Evolutionary conservation across 1,140 invertebrate species (phyloP), one percentile per base, ranked within the genome.

Genomic region (Diorhabda elongata): DNA sequence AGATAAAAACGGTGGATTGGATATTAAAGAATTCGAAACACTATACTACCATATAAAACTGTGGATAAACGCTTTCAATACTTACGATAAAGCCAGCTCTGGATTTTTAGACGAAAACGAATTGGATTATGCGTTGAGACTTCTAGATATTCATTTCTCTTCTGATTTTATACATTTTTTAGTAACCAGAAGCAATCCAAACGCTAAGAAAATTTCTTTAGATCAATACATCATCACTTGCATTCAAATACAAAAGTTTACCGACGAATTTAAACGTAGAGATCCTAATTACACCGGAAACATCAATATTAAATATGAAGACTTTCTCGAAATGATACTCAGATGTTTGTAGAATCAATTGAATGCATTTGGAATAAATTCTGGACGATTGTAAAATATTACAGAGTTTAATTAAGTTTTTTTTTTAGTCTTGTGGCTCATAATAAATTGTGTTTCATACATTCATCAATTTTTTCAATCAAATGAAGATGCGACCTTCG

Each of bases 191-290:
- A 71, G 65, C 42, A 76, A 79, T 64, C 75, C 74, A 1, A 71
- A 72, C 43, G 73, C 74, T 6, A 78, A 74, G 42, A 77, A 74
- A 58, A 78, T 80, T 44, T 73, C 75, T 44, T 58, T 80, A 70
- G 77, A 79, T 64, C 77, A 80, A 67, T 79, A 76, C 69, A 74
- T 80, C 45, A 74, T 80, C 6, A 78, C 74, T 6, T 80, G 77
- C 58, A 77, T 80, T 5, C 77, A 80, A 60, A 79, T 80, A 42
- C 78, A 80, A 69, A 73, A 71, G 58, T 80, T 75, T 44, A 80
- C 77, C 2, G 77, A 79, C 44, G 78, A 80, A 60, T 80, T 79
- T 64, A 80, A 76, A 61, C 73, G 72, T 59, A 75, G 78, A 66
- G 77, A 80, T 69, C 58, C 69, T 5, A 71, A 76, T 58, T 77